Percentiles rank a stretch among this genome's conserved stretches.
Evolutionary conservation across 2,113 vertebrate genomes (phyloP).

Genomic region (Ovibos moschatus): DNA sequence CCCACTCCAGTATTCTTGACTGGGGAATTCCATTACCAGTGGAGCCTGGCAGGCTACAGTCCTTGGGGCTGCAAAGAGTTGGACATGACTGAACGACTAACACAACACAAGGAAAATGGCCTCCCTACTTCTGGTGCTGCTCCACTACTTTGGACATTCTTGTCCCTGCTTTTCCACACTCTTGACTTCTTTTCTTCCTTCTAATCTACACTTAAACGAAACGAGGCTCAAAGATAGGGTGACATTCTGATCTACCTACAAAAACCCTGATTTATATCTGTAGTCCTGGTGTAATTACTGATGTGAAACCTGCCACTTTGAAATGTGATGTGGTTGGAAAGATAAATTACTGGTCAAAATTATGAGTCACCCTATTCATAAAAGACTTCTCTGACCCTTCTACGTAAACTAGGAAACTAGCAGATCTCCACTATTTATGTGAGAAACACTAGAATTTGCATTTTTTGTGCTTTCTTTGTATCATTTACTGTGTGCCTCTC

Average conservation of each 20-base stretch:
- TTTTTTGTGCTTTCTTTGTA: background rate
- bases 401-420: background rate
- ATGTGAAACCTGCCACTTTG: background rate
- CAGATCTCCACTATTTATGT: background rate
- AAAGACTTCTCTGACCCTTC: background rate
- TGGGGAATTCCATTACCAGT: background rate
- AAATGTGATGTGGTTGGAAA: background rate
- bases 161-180: background rate
- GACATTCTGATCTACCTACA: background rate
- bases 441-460: background rate
- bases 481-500: background rate
- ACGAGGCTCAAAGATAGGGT: background rate
- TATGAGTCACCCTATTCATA: background rate
- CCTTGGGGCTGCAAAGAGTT: background rate
- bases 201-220: background rate
- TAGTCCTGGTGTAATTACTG: background rate
- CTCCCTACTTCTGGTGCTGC: background rate
- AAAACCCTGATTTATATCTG: background rate
- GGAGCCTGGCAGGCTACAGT: background rate
- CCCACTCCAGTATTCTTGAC: background rate
- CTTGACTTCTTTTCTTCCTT: background rate
- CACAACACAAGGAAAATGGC: background rate
- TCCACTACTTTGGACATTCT: background rate
- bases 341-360: background rate
- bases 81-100: background rate